Base-by-base conservation (phyloP, 2,888 invertebrate species). In the Mamestra brassicae region DNA sequence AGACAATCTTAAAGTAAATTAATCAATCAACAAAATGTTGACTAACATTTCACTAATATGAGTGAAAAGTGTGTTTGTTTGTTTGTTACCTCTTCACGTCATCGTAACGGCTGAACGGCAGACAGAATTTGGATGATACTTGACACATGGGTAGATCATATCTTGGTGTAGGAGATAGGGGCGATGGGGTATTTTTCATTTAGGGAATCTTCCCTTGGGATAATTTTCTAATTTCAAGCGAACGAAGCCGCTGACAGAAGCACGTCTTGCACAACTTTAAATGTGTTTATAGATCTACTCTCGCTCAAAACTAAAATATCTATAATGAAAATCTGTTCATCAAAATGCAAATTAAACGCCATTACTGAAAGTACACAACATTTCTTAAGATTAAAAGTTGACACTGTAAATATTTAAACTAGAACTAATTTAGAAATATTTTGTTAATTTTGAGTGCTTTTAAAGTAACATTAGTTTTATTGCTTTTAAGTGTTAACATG, bases 301-400 rank as follows among this genome's bases (percentile, higher is more conserved):
- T 81, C 75, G 73, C 79, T 81, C 66, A 74, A 81, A 79, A 83
- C 71, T 71, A 68, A 80, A 79, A 68, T 85, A 88, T 89, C 85
- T 88, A 13, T 85, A 86, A 88, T 85, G 68, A 85, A 79, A 83
- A 88, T 88, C 84, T 81, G 62, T 67, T 68, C 62, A 8, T 80
- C 68, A 77, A 78, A 85, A 85, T 84, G 74, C 64, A 83, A 85
- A 87, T 76, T 76, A 67, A 67, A 81, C 64, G 75, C 78, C 73
- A 80, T 81, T 82, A 83, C 54, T 55, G 34, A 57, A 62, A 67
- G 67, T 66, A 75, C 62, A 73, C 71, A 82, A 73, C 77, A 76
- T 83, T 80, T 73, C 70, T 78, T 74, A 76, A 76, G 70, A 85
- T 84, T 80, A 67, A 80, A 78, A 72, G 64, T 66, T 76, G 77